A percentile compares a stretch with the other conserved stretches of the same genome.
Evolutionary conservation across 2,113 vertebrate genomes (phyloP).

Genomic region (Pavo muticus): DNA sequence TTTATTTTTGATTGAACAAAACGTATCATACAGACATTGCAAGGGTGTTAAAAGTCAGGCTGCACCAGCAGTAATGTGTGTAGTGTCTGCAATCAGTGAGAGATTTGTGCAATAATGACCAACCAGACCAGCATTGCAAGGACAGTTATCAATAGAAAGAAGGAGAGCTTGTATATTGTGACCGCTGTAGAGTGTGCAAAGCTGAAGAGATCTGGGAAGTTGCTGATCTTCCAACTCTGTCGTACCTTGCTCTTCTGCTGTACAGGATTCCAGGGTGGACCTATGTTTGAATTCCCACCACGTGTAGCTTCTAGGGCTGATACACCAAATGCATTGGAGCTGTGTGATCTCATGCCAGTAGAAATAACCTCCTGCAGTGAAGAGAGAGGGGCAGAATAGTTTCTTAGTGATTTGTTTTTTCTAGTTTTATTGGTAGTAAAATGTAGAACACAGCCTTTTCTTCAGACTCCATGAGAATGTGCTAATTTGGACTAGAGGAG

Average conservation of each 20-base stretch:
- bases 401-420: neutral
- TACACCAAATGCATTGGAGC: neutral
- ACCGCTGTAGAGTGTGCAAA: neutral
- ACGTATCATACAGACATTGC: neutral
- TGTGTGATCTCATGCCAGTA: neutral
- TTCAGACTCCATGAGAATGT: neutral
- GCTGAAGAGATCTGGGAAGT: neutral
- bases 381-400: neutral
- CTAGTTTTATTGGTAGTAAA: neutral
- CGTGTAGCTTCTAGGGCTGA: neutral
- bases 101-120: neutral
- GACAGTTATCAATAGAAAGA: neutral
- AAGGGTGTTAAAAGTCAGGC: neutral
- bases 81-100: neutral
- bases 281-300: neutral
- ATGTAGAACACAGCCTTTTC: neutral
- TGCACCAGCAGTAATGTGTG: neutral
- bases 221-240: neutral
- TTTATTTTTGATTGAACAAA: constrained; percentile 18
- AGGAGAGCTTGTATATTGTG: neutral
- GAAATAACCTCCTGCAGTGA: neutral
- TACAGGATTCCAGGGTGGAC: neutral
- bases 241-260: neutral
- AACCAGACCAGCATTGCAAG: neutral
- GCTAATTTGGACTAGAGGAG: neutral